Base-by-base conservation (phyloP, 2,113 vertebrate species). In the Notechis scutatus region DNA sequence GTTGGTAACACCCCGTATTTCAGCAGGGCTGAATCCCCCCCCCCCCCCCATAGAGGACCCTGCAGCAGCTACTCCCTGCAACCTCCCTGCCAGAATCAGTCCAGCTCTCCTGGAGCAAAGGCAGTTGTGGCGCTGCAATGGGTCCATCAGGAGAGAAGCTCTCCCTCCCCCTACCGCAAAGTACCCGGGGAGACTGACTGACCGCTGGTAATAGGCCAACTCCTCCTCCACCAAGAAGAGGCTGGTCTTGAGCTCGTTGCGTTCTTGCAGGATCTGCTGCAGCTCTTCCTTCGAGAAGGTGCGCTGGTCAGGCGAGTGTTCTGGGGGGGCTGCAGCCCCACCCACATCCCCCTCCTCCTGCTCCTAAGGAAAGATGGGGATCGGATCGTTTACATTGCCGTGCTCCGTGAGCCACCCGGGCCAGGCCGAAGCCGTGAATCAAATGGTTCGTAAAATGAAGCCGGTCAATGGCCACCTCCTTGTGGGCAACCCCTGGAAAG, bases 141-240 rank as follows among this genome's bases (percentile, higher is more conserved):
- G 34, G 34, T 20, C 34, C 34, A 1, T 21, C 74, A 42, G 34
- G 18, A 39, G 34, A 21, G 34, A 21, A 20, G 18, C 50, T 29
- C 87, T 52, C 86, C 12, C 0, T 29, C n/a, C 29, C 15, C 3
- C 54, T 20, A 2, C 87, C 52, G 34, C 2, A 7, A 42, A 23
- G 85, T 3, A 18, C 14, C 29, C 29, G 0, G 15, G 26, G 3
- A 34, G 26, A 21, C 34, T 1, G 56, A 47, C 97, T 96, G 87
- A 99, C 99, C 99, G 97, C 95, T 99, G 98, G 95, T 99, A 99
- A 97, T 99, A 99, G 50, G 97, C 98, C 95, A 99, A 95, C 95
- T 99, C 99, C 96, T 99, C 99, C 97, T 99, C 98, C 94, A 99
- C 98, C 96, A 99, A 93, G 96, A 99, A 99, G 56, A 99, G 98